Evolutionary conservation across 2,888 invertebrate species (phyloP).

Genomic region (Melinaea marsaeus): DNA sequence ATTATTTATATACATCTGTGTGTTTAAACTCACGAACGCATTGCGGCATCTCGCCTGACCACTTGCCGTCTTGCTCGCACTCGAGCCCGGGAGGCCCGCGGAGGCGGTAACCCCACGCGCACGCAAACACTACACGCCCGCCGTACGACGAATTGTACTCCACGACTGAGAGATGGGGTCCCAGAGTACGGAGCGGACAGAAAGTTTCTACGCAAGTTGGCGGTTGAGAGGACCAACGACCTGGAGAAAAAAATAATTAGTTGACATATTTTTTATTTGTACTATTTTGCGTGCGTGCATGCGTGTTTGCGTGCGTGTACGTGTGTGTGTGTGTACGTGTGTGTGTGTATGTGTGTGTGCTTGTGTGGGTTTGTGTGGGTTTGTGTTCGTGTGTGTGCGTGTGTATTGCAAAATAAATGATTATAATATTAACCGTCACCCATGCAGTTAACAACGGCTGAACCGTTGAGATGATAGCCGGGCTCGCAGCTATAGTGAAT

Average conservation of each 20-base stretch:
- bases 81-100: conserved; percentile 86
- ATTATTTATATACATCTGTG: background rate
- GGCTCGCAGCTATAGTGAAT: conserved; percentile 86
- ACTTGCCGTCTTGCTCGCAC: conserved; percentile 87
- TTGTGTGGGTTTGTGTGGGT: too few species aligned
- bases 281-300: too few species aligned
- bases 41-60: conserved; percentile 87
- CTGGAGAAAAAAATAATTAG: conserved; percentile 50
- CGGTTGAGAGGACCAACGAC: conserved; percentile 86
- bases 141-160: conserved; percentile 90
- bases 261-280: too few species aligned
- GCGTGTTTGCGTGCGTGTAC: too few species aligned
- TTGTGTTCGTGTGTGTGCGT: too few species aligned
- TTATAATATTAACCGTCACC: conserved; percentile 79
- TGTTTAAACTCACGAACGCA: conserved; percentile 81
- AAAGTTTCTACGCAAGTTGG: conserved; percentile 88
- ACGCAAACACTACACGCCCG: conserved; percentile 88
- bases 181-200: conserved; percentile 84
- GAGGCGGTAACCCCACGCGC: conserved; percentile 89
- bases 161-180: conserved; percentile 84
- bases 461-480: conserved; percentile 88
- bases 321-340: too few species aligned
- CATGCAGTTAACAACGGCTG: conserved; percentile 87
- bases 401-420: background rate
- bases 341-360: too few species aligned